Percentiles rank a stretch among this genome's conserved stretches.
Evolutionary conservation across 2,888 invertebrate species (phyloP).

Genomic region (Tetranychus truncatus): DNA sequence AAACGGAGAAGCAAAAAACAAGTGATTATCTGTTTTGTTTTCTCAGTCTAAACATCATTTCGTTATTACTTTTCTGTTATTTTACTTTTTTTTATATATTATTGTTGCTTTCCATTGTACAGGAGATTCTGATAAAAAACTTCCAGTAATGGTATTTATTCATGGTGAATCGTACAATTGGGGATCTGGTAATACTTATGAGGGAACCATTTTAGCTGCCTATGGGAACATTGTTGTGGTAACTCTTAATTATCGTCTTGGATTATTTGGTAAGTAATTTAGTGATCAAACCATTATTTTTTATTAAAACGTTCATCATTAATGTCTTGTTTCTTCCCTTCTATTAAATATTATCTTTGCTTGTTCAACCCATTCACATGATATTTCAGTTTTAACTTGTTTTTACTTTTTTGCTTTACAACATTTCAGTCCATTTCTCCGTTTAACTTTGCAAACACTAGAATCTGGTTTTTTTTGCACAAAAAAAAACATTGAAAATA

Average conservation of each 20-base stretch:
- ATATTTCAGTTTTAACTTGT: too few species aligned
- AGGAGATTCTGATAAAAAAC: conserved; percentile 3
- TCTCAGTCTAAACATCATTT: too few species aligned
- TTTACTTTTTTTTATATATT: too few species aligned
- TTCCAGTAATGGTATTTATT: conserved; percentile 68
- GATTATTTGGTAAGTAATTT: conserved; percentile 45
- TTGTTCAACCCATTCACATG: not conserved
- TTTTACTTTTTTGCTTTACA: too few species aligned
- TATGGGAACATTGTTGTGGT: conserved; percentile 58
- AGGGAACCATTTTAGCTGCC: conserved; percentile 79
- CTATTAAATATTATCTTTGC: not conserved
- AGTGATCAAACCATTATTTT: not conserved
- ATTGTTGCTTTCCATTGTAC: not conserved
- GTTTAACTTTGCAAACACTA: too few species aligned
- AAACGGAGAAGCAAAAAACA: too few species aligned
- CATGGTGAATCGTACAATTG: conserved; percentile 91
- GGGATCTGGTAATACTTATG: conserved; percentile 91
- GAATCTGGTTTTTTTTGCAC: too few species aligned
- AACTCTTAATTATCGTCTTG: conserved; percentile 86
- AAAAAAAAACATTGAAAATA: too few species aligned
- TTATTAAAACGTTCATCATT: not conserved
- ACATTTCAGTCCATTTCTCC: too few species aligned
- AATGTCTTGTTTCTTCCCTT: not conserved
- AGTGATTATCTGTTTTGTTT: too few species aligned
- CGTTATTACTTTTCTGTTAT: too few species aligned